These are phyloP conservation scores for Boulengeromyrus knoepffleri DNA, from an alignment of 2,113 vertebrate species.

Conservation along the genomic window DNA sequence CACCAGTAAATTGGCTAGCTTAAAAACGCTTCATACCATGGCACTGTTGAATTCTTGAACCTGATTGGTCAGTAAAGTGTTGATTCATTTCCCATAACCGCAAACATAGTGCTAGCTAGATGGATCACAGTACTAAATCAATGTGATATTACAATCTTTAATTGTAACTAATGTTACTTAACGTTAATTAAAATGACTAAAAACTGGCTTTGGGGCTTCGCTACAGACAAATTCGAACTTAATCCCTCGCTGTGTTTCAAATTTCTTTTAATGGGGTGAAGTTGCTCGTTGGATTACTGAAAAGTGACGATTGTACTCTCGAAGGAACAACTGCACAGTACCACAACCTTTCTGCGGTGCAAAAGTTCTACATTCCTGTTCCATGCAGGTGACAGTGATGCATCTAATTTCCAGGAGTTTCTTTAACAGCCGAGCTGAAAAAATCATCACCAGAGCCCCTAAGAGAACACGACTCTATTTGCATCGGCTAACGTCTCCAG, in stretches of 20 bases:
- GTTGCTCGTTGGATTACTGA: neutral
- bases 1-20: neutral
- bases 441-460: neutral
- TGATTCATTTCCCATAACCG: neutral
- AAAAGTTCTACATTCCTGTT: neutral
- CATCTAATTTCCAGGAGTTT: neutral
- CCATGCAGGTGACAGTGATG: neutral
- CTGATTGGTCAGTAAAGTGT: neutral
- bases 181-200: neutral
- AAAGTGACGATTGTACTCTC: neutral
- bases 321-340: neutral
- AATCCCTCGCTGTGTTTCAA: neutral
- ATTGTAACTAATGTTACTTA: neutral
- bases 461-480: neutral
- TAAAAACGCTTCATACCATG: neutral
- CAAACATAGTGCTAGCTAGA: neutral
- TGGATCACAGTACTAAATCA: neutral
- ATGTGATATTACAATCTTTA: neutral
- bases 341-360: neutral
- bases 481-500: neutral
- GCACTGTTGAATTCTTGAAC: neutral
- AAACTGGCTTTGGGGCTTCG: neutral
- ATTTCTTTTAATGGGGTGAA: neutral
- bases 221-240: neutral
- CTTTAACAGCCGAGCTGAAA: neutral